Evolutionary conservation across 2,888 invertebrate species (phyloP).

Genomic region (Tribolium freemani): DNA sequence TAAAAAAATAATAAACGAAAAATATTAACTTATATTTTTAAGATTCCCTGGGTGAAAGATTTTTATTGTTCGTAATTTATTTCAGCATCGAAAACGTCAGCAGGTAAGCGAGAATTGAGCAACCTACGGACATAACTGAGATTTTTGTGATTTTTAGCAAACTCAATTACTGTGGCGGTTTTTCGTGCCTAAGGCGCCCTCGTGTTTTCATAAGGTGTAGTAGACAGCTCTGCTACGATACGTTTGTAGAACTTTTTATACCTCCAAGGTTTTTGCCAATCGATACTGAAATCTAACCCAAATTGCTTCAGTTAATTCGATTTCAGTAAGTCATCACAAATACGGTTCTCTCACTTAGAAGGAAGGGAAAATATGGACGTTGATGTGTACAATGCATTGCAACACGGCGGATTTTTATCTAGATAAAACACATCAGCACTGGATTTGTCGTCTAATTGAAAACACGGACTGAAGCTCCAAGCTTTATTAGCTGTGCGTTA

Average conservation of each 20-base stretch:
- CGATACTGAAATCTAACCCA: conserved; percentile 45
- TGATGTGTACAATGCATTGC: conserved; percentile 20
- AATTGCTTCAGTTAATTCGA: conserved; percentile 14
- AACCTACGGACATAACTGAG: conserved; percentile 50
- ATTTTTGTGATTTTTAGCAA: conserved; percentile 65
- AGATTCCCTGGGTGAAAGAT: not conserved
- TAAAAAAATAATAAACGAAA: too few species aligned
- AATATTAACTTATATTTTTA: too few species aligned
- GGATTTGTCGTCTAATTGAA: conserved; percentile 49
- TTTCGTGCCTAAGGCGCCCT: conserved; percentile 55
- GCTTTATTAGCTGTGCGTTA: conserved; percentile 43
- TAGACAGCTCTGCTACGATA: conserved; percentile 48
- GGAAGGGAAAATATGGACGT: conserved; percentile 26
- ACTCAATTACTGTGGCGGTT: conserved; percentile 60
- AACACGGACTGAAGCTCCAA: conserved; percentile 43
- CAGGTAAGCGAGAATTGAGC: conserved; percentile 44
- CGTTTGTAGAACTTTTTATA: conserved; percentile 48
- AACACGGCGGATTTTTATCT: conserved; percentile 42
- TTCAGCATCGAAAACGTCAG: conserved; percentile 37
- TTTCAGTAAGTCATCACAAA: not conserved
- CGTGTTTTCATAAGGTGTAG: conserved; percentile 60
- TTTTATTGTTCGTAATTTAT: conserved; percentile 7
- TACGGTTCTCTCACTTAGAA: not conserved
- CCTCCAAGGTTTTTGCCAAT: conserved; percentile 45
- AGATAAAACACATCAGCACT: conserved; percentile 41